These are phyloP conservation scores for Phragmatobia fuliginosa DNA, from an alignment of 2,888 invertebrate genomes.

Conservation along the genomic window DNA sequence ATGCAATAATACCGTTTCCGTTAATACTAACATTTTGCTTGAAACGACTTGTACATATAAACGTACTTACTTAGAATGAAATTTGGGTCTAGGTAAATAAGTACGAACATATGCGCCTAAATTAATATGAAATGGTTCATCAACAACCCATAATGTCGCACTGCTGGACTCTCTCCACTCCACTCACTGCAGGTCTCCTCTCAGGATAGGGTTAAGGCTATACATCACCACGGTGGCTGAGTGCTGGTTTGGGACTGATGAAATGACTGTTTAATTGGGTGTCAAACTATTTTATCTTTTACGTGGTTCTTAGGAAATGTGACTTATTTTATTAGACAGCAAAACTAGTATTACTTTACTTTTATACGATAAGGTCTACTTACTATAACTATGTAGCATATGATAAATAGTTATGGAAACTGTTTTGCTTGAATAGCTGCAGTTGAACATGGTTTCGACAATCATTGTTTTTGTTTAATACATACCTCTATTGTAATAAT, in stretches of 20 bases:
- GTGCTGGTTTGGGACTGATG: no score
- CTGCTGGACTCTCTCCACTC: no score
- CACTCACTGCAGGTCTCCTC: no score
- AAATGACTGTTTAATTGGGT: neutral
- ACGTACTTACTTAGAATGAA: neutral
- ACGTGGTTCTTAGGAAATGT: neutral
- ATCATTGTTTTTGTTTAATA: neutral
- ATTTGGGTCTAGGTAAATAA: neutral
- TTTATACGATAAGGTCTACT: no score
- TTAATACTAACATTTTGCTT: neutral
- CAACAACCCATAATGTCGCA: no score
- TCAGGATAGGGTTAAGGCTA: no score
- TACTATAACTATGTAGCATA: neutral
- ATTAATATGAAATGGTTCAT: neutral
- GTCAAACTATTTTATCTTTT: neutral
- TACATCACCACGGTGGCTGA: no score
- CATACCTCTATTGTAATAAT: neutral
- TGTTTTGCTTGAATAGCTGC: neutral
- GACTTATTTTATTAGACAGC: neutral
- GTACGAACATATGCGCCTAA: neutral
- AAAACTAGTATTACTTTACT: neutral
- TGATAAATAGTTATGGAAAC: neutral
- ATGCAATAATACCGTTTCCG: conserved; percentile 10
- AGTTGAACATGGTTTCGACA: neutral
- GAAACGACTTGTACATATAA: neutral